These are phyloP conservation scores for Brachionus rubens DNA, from an alignment of 1,140 invertebrate species.

Conservation along the genomic window DNA sequence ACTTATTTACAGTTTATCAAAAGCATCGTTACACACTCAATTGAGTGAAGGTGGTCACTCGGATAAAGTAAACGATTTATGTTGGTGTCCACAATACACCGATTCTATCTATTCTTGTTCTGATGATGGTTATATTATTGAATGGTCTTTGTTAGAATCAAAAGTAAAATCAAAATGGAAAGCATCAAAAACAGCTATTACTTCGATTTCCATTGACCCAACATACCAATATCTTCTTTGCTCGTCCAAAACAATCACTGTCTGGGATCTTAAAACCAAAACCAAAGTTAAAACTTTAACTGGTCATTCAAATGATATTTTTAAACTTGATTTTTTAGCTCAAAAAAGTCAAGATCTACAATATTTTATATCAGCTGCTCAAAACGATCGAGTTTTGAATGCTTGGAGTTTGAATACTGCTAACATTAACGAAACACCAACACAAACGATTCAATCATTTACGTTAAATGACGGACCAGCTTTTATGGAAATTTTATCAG, in stretches of 20 bases:
- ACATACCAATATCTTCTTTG: constrained; percentile 66
- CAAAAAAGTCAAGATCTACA: constrained; percentile 41
- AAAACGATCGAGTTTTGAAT: constrained; percentile 65
- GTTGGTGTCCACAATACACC: constrained; percentile 58
- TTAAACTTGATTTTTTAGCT: constrained; percentile 58
- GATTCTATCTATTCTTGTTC: constrained; percentile 63
- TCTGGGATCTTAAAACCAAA: constrained; percentile 66
- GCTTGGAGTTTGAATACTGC: constrained; percentile 62
- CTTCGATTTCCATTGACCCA: constrained; percentile 65
- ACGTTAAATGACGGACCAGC: constrained; percentile 68
- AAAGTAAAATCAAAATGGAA: constrained; percentile 66
- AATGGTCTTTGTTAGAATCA: constrained; percentile 61
- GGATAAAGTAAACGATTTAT: constrained; percentile 62
- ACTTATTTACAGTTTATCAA: constrained; percentile 67
- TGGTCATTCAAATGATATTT: constrained; percentile 68
- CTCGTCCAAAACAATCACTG: constrained; percentile 67
- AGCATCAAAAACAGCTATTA: constrained; percentile 67
- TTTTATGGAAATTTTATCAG: constrained; percentile 47
- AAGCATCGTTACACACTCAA: constrained; percentile 64
- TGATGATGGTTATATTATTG: constrained; percentile 60
- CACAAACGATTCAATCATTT: constrained; percentile 59
- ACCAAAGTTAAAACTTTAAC: constrained; percentile 66
- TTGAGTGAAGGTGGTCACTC: constrained; percentile 62
- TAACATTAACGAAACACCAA: constrained; percentile 51
- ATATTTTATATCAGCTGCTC: constrained; percentile 67